Percentiles rank a stretch among this genome's conserved stretches.
These are phyloP conservation scores for Brachyptera putata DNA, from an alignment of 2,888 invertebrate species.

Conservation along the genomic window DNA sequence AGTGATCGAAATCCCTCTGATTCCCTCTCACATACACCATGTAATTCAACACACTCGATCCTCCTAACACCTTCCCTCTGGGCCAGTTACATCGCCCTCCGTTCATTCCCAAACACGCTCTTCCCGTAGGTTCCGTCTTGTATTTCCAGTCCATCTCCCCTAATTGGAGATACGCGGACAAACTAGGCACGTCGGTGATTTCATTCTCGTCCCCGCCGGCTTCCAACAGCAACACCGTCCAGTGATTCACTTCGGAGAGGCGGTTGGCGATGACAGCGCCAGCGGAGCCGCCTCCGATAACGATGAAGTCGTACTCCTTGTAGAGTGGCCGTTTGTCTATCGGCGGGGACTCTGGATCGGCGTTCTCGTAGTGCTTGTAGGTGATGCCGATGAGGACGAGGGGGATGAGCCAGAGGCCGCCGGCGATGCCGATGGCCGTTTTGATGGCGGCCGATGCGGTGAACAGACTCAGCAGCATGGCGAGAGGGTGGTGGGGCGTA, in stretches of 20 bases:
- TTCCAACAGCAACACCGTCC: conserved; percentile 65
- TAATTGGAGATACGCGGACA: conserved; percentile 81
- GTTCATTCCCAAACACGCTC: conserved; percentile 78
- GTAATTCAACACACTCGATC: conserved; percentile 80
- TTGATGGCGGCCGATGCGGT: conserved; percentile 34
- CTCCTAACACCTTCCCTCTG: conserved; percentile 84
- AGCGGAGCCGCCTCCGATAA: conserved; percentile 84
- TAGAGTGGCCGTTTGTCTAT: conserved; percentile 62
- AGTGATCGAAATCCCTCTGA: conserved; percentile 78
- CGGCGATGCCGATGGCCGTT: conserved; percentile 31
- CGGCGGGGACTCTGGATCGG: conserved; percentile 76
- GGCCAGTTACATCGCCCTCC: conserved; percentile 84
- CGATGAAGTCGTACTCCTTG: conserved; percentile 78
- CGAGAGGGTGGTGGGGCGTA: background rate
- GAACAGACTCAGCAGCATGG: conserved; percentile 31
- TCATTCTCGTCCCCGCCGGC: conserved; percentile 86
- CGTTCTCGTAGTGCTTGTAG: conserved; percentile 72
- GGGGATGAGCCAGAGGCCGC: conserved; percentile 74
- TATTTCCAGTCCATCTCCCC: conserved; percentile 86
- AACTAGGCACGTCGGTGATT: conserved; percentile 79
- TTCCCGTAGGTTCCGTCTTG: conserved; percentile 78
- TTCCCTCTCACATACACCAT: conserved; percentile 88
- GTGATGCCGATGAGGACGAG: conserved; percentile 75
- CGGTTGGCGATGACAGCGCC: conserved; percentile 85
- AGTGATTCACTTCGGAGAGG: conserved; percentile 57